phyloP scores from a whole-genome alignment of 2,888 invertebrate genomes.

The Cryptus armator region DNA sequence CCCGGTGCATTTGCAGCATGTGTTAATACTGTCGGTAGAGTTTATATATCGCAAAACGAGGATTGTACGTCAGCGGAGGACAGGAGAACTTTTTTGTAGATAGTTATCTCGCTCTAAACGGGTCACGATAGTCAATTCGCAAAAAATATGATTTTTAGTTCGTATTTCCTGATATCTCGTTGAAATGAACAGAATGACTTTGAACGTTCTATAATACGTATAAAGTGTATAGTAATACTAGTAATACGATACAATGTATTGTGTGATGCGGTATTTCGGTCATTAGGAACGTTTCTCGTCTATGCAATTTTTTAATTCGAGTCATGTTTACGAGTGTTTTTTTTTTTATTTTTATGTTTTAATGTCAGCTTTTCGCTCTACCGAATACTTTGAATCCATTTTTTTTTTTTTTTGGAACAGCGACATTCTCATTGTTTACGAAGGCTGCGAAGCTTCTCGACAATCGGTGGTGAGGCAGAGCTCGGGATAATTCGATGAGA shows the following conservation, averaged over 20 bases:
- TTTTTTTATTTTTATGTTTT: too few species aligned
- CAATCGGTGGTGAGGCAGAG: not conserved
- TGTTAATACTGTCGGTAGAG: conserved; percentile 65
- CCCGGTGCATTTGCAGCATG: conserved; percentile 65
- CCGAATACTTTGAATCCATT: not conserved
- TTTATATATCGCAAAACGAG: conserved; percentile 54
- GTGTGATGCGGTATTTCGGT: too few species aligned
- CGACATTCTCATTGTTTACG: not conserved
- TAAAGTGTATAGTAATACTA: too few species aligned
- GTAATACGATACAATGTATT: too few species aligned
- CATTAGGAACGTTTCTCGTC: too few species aligned
- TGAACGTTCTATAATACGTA: too few species aligned
- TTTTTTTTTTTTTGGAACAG: not conserved
- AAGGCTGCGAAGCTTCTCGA: not conserved
- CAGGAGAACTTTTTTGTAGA: conserved; percentile 29
- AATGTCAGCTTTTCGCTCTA: not conserved
- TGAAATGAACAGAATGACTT: not conserved
- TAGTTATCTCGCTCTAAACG: conserved; percentile 5
- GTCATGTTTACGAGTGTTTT: not conserved
- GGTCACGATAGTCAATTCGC: not conserved
- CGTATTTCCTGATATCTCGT: not conserved
- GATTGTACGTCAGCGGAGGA: conserved; percentile 55
- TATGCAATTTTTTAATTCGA: not conserved
- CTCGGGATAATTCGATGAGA: conserved; percentile 51
- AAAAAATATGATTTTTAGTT: not conserved